Conservation (phyloP, 2,797 vertebrate species). For the Acanthurus lineatus region DNA sequence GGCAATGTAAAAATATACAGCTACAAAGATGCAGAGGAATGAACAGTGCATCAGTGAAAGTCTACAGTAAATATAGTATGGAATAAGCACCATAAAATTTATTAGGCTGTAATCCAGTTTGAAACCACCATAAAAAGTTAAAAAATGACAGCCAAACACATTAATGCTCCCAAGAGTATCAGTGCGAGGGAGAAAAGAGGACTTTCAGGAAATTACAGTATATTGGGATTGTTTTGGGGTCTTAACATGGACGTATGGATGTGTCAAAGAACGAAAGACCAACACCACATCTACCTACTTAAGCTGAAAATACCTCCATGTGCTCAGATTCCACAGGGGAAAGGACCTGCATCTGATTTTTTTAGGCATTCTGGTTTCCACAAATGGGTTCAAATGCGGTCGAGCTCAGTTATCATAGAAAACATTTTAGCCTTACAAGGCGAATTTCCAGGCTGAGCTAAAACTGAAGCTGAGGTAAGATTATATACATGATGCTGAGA, state of each 20-base stretch:
- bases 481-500: not conserved
- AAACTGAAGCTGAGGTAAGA: not conserved
- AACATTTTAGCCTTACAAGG: not conserved
- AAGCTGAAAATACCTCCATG: not conserved
- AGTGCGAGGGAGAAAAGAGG: not conserved
- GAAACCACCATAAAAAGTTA: constrained; percentile 5
- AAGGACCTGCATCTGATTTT: not conserved
- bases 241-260: too few relatives aligned
- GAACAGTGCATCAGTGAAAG: not conserved
- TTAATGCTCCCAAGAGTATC: not conserved
- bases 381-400: not conserved
- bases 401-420: not conserved
- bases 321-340: not conserved
- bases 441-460: not conserved
- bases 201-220: not conserved
- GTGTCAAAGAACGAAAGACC: not conserved
- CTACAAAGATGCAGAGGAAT: constrained; percentile 9
- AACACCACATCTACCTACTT: not conserved
- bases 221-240: too few relatives aligned
- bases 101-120: constrained; percentile 25
- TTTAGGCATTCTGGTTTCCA: not conserved
- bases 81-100: not conserved
- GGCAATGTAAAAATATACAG: not conserved
- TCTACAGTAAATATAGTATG: not conserved
- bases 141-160: constrained; percentile 4